These are phyloP conservation scores for Leuciscus idus DNA, from an alignment of 2,113 vertebrate genomes.

Conservation along the genomic window DNA sequence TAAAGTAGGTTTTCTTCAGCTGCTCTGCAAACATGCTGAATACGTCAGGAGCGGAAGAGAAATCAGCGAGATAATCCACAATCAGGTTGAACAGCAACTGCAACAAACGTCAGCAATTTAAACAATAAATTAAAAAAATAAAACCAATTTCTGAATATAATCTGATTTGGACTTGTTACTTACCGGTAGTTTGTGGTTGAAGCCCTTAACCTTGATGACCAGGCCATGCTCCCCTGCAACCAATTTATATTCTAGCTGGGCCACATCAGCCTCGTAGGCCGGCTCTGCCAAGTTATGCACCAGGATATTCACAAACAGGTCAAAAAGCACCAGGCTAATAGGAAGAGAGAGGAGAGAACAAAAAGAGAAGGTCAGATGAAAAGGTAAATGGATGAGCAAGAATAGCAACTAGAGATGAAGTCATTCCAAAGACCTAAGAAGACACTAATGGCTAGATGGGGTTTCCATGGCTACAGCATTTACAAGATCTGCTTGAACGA, in stretches of 20 bases:
- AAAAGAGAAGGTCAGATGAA: conserved; percentile 8
- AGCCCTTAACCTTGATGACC: conserved; percentile 91
- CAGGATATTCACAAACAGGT: conserved; percentile 96
- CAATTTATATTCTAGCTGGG: conserved; percentile 93
- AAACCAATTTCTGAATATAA: background rate
- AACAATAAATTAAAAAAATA: background rate
- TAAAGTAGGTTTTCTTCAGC: conserved; percentile 96
- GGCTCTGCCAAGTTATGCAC: conserved; percentile 92
- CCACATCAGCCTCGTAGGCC: conserved; percentile 94
- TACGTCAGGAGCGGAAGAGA: conserved; percentile 86
- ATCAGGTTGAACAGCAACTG: conserved; percentile 94
- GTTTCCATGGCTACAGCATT: conserved; percentile 25
- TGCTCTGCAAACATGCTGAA: conserved; percentile 96
- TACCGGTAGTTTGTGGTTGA: conserved; percentile 96
- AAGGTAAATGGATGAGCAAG: background rate
- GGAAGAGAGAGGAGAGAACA: background rate
- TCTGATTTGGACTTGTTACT: conserved; percentile 61
- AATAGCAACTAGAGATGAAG: conserved; percentile 15
- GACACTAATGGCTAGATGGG: conserved; percentile 4
- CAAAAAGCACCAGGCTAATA: conserved; percentile 89
- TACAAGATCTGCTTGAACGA: background rate
- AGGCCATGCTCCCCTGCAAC: conserved; percentile 91
- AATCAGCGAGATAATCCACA: conserved; percentile 90
- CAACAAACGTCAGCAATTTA: conserved; percentile 49
- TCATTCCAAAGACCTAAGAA: background rate